phyloP scores from a whole-genome alignment of 2,113 vertebrate species.

The Cephalopterus ornatus region DNA sequence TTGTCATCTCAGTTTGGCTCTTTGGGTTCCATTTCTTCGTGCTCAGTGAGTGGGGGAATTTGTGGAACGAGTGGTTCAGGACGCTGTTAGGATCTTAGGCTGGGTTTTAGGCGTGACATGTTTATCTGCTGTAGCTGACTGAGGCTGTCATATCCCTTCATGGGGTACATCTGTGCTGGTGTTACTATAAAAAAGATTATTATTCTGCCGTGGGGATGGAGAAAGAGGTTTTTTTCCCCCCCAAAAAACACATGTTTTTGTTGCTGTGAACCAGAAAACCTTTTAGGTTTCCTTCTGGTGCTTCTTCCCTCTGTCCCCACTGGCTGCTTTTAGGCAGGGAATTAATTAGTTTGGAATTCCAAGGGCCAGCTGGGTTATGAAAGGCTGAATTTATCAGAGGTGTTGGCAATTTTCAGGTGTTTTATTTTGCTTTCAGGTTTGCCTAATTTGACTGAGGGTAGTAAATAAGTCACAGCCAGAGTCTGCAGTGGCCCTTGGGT shows the following conservation, averaged over 20 bases:
- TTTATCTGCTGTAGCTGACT: neutral
- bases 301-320: neutral
- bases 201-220: neutral
- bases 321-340: neutral
- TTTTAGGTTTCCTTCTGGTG: neutral
- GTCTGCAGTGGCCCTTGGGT: neutral
- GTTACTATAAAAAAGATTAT: neutral
- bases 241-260: neutral
- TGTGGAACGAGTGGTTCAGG: neutral
- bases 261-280: neutral
- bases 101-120: neutral
- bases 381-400: neutral
- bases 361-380: neutral
- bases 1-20: neutral
- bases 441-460: neutral
- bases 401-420: neutral
- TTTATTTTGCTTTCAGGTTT: neutral
- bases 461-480: rapidly evolving
- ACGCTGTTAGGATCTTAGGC: neutral
- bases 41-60: neutral
- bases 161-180: neutral
- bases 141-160: neutral
- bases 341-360: neutral
- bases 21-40: neutral
- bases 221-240: neutral